Conservation (phyloP, 1,140 invertebrate species). For the Caenorhabditis brenneri region DNA sequence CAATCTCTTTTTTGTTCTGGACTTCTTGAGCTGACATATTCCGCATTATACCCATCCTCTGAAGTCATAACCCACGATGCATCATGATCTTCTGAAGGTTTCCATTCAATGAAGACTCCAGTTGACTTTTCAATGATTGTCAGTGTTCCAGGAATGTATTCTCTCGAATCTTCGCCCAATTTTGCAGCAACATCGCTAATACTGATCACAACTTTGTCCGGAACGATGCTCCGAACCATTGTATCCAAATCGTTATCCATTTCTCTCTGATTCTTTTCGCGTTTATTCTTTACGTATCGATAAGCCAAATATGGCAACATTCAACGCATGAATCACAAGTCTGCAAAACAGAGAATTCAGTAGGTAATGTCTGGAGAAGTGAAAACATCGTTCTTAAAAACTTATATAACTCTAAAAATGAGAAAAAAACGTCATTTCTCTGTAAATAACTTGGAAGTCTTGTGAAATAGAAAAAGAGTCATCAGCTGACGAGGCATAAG, state of each 20-base stretch:
- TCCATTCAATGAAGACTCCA: constrained; percentile 60
- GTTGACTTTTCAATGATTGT: constrained; percentile 46
- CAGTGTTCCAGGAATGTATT: constrained; percentile 47
- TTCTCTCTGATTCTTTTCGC: constrained; percentile 46
- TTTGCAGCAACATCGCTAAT: constrained; percentile 35
- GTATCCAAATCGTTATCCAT: constrained; percentile 45
- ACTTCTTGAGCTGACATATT: not conserved
- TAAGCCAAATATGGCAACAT: constrained; percentile 54
- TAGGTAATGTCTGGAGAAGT: not conserved
- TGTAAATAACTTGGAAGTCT: constrained; percentile 9
- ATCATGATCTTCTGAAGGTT: constrained; percentile 48
- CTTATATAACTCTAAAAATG: not conserved
- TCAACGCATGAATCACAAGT: not conserved
- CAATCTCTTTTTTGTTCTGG: not conserved
- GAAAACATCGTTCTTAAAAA: not conserved
- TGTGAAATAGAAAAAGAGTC: not conserved
- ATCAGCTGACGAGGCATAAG: constrained; percentile 1
- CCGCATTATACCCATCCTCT: constrained; percentile 42
- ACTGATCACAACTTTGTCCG: constrained; percentile 36
- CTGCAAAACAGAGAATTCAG: not conserved
- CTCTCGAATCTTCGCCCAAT: not conserved
- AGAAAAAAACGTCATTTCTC: not conserved
- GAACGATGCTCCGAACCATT: constrained; percentile 37
- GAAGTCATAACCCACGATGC: constrained; percentile 48
- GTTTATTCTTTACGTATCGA: constrained; percentile 47